Evolutionary conservation across 2,797 vertebrate genomes (phyloP).

Genomic region (Chelon labrosus): DNA sequence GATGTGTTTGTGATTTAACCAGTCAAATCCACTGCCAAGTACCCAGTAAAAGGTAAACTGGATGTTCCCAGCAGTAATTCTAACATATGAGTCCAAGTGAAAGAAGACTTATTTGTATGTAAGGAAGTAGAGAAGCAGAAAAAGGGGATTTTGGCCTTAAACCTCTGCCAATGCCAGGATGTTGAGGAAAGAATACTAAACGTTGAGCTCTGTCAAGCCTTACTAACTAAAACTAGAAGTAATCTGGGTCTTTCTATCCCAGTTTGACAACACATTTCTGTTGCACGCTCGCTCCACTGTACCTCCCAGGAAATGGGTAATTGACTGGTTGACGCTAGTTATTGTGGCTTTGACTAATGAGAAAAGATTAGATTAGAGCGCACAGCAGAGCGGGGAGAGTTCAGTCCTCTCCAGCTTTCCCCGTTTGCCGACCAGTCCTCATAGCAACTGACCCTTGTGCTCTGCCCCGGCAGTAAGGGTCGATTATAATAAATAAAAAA

Average conservation of each 20-base stretch:
- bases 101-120: conserved; percentile 78
- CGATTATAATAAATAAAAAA: conserved; percentile 57
- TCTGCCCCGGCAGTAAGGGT: conserved; percentile 44
- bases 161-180: conserved; percentile 57
- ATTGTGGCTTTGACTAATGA: conserved; percentile 51
- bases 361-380: conserved; percentile 61
- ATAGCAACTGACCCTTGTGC: conserved; percentile 46
- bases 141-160: conserved; percentile 64
- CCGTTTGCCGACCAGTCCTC: conserved; percentile 46
- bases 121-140: conserved; percentile 59
- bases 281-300: neutral
- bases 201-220: conserved; percentile 43
- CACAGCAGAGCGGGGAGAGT: conserved; percentile 21
- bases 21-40: conserved; percentile 73
- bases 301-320: conserved; percentile 30
- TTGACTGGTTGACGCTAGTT: conserved; percentile 58
- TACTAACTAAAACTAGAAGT: conserved; percentile 36
- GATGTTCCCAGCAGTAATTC: conserved; percentile 59
- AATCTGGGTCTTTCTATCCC: conserved; percentile 19
- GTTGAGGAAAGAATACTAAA: conserved; percentile 71
- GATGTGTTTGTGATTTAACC: conserved; percentile 66
- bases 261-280: conserved; percentile 15
- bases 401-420: conserved; percentile 27
- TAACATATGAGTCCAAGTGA: conserved; percentile 62
- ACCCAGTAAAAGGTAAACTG: conserved; percentile 58